Evolutionary conservation across 1,140 invertebrate species (phyloP), one percentile per base, ranked within the genome.

Genomic region (Drosophila virilis): DNA sequence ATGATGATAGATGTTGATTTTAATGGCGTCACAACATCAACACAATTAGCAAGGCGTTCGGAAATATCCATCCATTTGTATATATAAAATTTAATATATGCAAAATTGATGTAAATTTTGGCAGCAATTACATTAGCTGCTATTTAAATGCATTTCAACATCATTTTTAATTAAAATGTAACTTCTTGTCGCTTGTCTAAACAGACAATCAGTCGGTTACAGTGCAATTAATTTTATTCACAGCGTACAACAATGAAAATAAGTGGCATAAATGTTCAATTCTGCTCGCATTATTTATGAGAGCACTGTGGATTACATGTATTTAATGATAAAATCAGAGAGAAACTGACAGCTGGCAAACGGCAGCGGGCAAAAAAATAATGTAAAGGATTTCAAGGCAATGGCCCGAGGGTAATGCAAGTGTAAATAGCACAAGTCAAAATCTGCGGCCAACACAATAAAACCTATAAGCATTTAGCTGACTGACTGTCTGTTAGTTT

Each of bases 1-100:
- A 73, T 78, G 50, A 66, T 67, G 32, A 74, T 79, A 55, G 62
- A 83, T 80, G 83, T 77, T 86, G 76, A 77, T 77, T 77, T 83
- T 80, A 69, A 65, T 66, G 42, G 54, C 65, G 70, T 69, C 64
- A 59, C 72, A 74, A 48, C 40, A 71, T 51, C 60, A 59, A 70
- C 52, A 58, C 72, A 77, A 77, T 77, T 74, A 78, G 33, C 59
- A 64, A 57, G 22, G 51, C 43, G 33, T 57, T 45, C 42, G 37
- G 28, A 54, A 67, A 58, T 60, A 10, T 54, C 13, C 13, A 15
- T 35, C n/a, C 51, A 9, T 37, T 54, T 32, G 13, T 37, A 13
- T 13, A 13, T 37, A 60, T 28, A 1, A 10, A 54, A 54, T 43
- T 28, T 15, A 48, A 42, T 51, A 22, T 32, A 13, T 43, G 45